These are phyloP conservation scores for Drosophila novamexicana DNA, from an alignment of 1,140 invertebrate species.

Conservation along the genomic window DNA sequence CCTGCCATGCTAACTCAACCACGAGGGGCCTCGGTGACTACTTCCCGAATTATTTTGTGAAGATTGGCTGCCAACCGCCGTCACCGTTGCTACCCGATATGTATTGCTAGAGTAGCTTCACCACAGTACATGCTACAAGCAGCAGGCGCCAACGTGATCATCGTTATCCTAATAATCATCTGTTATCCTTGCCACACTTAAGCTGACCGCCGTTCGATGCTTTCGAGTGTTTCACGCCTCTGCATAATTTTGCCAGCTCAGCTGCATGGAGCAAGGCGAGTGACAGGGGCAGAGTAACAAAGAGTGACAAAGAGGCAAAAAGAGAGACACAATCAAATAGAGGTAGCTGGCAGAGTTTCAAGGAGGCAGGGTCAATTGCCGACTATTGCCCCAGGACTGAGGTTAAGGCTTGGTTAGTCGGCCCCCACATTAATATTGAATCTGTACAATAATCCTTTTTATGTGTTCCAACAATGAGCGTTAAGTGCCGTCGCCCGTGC, in stretches of 20 bases:
- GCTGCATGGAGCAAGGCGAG: background rate
- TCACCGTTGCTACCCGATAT: no score
- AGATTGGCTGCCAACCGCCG: no score
- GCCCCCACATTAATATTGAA: conserved; percentile 74
- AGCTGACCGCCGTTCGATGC: conserved; percentile 54
- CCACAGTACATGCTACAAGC: no score
- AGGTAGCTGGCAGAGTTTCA: conserved; percentile 2
- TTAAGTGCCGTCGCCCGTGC: conserved; percentile 67
- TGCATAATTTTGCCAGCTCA: conserved; percentile 79
- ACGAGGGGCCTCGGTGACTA: no score
- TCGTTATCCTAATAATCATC: conserved; percentile 27
- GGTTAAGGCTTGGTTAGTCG: conserved; percentile 19
- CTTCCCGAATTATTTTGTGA: no score
- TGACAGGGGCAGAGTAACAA: no score
- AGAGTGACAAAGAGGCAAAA: background rate
- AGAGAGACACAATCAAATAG: background rate
- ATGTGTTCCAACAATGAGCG: conserved; percentile 73
- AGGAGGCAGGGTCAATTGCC: conserved; percentile 5
- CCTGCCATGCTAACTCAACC: no score
- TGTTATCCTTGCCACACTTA: conserved; percentile 68
- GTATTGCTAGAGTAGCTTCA: no score
- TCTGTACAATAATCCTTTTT: conserved; percentile 82
- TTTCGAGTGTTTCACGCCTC: conserved; percentile 68
- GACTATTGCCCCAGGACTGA: conserved; percentile 6
- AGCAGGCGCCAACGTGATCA: background rate